A percentile compares a stretch with the other conserved stretches of the same genome.
Conservation (phyloP, 2,797 vertebrate genomes). For the Corythornis leucogaster region DNA sequence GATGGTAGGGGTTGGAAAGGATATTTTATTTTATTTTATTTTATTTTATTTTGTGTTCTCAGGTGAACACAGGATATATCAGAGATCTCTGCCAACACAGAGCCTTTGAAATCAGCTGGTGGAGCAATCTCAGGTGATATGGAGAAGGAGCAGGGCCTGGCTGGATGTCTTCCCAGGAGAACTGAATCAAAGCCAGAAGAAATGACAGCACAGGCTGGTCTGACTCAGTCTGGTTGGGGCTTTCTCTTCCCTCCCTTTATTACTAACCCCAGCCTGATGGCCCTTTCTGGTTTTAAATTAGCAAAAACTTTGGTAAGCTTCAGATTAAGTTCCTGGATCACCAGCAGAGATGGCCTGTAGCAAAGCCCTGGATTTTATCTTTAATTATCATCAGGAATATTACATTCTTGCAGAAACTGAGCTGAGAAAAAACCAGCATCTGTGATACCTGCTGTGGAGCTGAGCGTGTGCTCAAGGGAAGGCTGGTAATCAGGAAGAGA, state of each 20-base stretch:
- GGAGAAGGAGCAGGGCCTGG: neutral
- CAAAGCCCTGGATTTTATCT: slow-evolving; percentile 31
- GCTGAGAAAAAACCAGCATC: slow-evolving; percentile 29
- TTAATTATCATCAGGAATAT: slow-evolving; percentile 1
- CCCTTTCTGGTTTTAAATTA: slow-evolving; percentile 32
- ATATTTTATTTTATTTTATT: no score
- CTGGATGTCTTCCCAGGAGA: slow-evolving; percentile 9
- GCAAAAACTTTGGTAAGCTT: slow-evolving; percentile 35
- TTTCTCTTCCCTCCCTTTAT: neutral
- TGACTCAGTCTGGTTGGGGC: neutral
- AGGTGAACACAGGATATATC: neutral
- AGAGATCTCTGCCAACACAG: neutral
- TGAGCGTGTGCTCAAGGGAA: slow-evolving; percentile 12
- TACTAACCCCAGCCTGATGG: neutral
- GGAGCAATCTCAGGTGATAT: neutral
- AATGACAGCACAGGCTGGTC: slow-evolving; percentile 27
- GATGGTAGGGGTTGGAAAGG: no score
- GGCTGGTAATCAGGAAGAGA: slow-evolving; percentile 39
- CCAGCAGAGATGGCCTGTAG: slow-evolving; percentile 22
- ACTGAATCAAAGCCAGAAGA: slow-evolving; percentile 39
- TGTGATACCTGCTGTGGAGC: slow-evolving; percentile 18
- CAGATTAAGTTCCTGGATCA: slow-evolving; percentile 29
- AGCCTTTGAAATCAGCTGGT: slow-evolving; percentile 48
- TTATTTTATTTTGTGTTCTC: neutral
- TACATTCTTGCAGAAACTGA: slow-evolving; percentile 19